Evolutionary conservation across 1,140 invertebrate genomes (phyloP).

Genomic region (Conopomorpha cramerella): DNA sequence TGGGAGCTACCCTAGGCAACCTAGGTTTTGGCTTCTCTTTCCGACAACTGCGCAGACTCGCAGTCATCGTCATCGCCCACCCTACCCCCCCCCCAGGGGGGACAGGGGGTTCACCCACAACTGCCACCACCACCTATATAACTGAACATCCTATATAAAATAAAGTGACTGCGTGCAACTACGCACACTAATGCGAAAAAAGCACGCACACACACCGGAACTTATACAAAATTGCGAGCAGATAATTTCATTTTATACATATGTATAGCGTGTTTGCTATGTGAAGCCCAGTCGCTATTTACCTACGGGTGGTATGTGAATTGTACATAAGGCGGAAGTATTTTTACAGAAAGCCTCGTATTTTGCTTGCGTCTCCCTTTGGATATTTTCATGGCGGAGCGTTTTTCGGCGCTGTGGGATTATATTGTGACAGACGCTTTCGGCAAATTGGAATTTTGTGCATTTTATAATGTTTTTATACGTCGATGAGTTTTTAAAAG

Average conservation of each 20-base stretch:
- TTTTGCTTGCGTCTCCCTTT: too few relatives aligned
- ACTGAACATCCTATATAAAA: constrained; percentile 37
- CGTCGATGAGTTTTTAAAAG: too few relatives aligned
- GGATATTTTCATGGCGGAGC: too few relatives aligned
- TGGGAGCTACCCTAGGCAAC: constrained; percentile 10
- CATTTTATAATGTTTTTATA: too few relatives aligned
- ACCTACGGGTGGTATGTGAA: too few relatives aligned
- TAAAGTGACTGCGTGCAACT: constrained; percentile 22
- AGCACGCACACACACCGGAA: constrained; percentile 15
- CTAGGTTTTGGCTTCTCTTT: constrained; percentile 19
- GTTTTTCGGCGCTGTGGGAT: too few relatives aligned
- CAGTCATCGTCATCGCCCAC: constrained; percentile 32
- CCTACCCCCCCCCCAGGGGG: constrained; percentile 7
- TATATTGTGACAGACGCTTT: too few relatives aligned
- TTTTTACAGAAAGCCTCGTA: too few relatives aligned
- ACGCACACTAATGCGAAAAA: constrained; percentile 8
- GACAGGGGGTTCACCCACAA: constrained; percentile 11
- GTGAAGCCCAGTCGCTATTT: too few relatives aligned
- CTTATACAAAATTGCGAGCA: constrained; percentile 48
- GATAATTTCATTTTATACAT: constrained; percentile 45
- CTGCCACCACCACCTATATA: constrained; percentile 35
- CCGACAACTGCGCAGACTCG: constrained; percentile 40
- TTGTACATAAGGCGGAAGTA: too few relatives aligned
- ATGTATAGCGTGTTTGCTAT: constrained; percentile 7
- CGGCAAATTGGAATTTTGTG: too few relatives aligned